Percentiles rank a stretch among this genome's conserved stretches.
Conservation (phyloP, 2,888 invertebrate species). For the Mimas tiliae region DNA sequence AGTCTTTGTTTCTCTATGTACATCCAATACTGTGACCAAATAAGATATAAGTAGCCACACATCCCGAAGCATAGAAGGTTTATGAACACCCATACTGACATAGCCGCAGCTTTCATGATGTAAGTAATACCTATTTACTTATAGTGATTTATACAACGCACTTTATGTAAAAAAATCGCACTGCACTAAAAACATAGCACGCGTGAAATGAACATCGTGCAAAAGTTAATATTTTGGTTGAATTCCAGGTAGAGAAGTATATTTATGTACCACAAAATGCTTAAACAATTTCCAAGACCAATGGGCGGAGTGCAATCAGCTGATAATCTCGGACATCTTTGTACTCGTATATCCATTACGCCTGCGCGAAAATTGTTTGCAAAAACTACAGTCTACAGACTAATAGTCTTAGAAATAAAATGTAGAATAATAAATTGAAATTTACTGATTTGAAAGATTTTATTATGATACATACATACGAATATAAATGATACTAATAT, state of each 20-base stretch:
- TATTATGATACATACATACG: no score
- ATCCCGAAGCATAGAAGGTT: conserved; percentile 89
- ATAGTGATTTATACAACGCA: not conserved
- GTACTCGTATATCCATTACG: conserved; percentile 42
- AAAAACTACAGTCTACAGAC: conserved; percentile 37
- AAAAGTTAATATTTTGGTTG: not conserved
- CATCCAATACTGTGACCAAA: conserved; percentile 90
- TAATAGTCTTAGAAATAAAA: not conserved
- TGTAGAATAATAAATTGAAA: no score
- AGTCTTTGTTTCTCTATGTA: conserved; percentile 83
- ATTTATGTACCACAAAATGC: not conserved
- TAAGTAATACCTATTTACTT: not conserved
- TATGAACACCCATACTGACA: conserved; percentile 89
- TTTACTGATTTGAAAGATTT: no score
- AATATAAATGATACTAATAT: no score
- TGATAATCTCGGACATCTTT: conserved; percentile 42
- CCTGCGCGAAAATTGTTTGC: conserved; percentile 54
- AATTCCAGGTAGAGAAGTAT: not conserved
- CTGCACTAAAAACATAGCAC: not conserved
- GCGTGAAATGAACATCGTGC: not conserved
- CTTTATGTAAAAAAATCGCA: not conserved
- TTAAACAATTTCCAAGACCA: not conserved
- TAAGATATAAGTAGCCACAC: conserved; percentile 88
- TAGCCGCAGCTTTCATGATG: conserved; percentile 86
- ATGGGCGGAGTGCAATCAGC: conserved; percentile 65